A percentile compares a stretch with the other conserved stretches of the same genome.
phyloP scores from a whole-genome alignment of 1,140 invertebrate species.

The Trichogramma pretiosum region DNA sequence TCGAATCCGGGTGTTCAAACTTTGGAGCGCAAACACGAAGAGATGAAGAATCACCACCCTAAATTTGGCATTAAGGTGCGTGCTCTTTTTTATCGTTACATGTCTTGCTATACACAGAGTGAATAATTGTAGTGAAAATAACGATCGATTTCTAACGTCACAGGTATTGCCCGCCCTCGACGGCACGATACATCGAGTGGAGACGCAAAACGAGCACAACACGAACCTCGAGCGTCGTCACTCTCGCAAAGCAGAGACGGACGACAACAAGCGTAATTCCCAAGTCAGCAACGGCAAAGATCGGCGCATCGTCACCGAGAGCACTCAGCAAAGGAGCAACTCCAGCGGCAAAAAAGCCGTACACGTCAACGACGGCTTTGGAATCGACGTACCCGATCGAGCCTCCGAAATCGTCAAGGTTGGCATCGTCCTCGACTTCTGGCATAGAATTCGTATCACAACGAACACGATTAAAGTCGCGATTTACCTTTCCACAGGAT shows the following conservation, averaged over 20 bases:
- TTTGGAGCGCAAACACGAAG: constrained; percentile 29
- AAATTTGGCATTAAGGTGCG: constrained; percentile 66
- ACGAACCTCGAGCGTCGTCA: constrained; percentile 40
- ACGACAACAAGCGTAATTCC: constrained; percentile 7
- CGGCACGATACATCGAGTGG: constrained; percentile 39
- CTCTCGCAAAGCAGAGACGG: constrained; percentile 32
- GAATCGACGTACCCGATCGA: constrained; percentile 23
- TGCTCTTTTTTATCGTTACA: too few relatives aligned
- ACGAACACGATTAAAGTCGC: too few relatives aligned
- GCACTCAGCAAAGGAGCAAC: constrained; percentile 1
- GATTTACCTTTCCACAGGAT: too few relatives aligned
- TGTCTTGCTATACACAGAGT: too few relatives aligned
- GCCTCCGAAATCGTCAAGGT: constrained; percentile 14
- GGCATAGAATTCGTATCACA: not conserved
- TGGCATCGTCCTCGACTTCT: not conserved
- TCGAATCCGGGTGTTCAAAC: constrained; percentile 30
- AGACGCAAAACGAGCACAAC: constrained; percentile 45
- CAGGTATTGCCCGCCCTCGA: constrained; percentile 45
- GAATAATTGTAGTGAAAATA: too few relatives aligned
- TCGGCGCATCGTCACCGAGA: not conserved
- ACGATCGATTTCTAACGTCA: too few relatives aligned
- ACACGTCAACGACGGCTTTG: constrained; percentile 9
- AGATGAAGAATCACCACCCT: constrained; percentile 43
- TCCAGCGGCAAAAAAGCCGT: constrained; percentile 13
- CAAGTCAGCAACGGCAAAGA: not conserved